Evolutionary conservation across 2,113 vertebrate genomes (phyloP).

Genomic region (Hydrolagus affinis): DNA sequence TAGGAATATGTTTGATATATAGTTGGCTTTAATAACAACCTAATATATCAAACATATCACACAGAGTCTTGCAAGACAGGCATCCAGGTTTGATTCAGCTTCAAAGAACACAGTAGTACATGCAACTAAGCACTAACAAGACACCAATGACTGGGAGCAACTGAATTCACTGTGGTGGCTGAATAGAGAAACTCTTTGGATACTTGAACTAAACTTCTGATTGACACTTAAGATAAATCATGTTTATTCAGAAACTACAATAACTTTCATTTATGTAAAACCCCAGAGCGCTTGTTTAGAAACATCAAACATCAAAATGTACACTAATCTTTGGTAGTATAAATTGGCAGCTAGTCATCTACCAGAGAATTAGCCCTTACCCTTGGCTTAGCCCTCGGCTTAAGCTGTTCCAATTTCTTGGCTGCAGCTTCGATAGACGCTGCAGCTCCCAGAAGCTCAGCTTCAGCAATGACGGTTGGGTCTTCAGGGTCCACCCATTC

Average conservation of each 20-base stretch:
- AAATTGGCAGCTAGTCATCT: too few relatives aligned
- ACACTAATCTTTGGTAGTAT: not conserved
- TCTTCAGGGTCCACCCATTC: conserved; percentile 95
- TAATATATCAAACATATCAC: conserved; percentile 99
- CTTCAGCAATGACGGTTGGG: conserved; percentile 91
- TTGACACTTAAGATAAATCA: not conserved
- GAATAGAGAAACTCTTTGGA: not conserved
- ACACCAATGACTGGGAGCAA: not conserved
- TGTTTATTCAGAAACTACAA: too few relatives aligned
- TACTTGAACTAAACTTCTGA: not conserved
- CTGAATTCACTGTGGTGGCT: not conserved
- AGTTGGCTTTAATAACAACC: conserved; percentile 99
- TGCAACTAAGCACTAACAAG: conserved; percentile 27
- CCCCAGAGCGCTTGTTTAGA: not conserved
- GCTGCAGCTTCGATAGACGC: conserved; percentile 96
- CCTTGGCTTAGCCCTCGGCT: conserved; percentile 93
- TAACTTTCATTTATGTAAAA: not conserved
- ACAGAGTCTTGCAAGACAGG: conserved; percentile 97
- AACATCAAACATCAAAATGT: not conserved
- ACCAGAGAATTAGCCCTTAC: conserved; percentile 44
- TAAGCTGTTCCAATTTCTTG: conserved; percentile 96
- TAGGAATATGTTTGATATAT: conserved; percentile 99
- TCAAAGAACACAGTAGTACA: conserved; percentile 53
- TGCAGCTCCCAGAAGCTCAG: conserved; percentile 87
- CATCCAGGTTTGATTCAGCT: conserved; percentile 83